Evolutionary conservation across 2,797 vertebrate species (phyloP).

Genomic region (Myotis planiceps): DNA sequence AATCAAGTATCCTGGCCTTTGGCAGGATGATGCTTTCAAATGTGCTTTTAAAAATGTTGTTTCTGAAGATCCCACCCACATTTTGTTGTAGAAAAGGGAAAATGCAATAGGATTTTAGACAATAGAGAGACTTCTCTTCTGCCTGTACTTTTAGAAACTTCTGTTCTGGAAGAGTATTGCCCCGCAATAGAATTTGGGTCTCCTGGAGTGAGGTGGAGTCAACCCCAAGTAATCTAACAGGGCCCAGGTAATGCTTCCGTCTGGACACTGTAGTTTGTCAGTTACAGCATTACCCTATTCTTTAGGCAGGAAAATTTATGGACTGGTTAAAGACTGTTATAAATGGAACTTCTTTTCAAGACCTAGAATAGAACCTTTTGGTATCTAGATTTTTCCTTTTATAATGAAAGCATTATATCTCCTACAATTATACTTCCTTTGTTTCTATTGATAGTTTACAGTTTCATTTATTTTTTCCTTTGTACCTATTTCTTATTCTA

Average conservation of each 20-base stretch:
- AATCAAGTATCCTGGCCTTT: background rate
- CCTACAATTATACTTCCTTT: background rate
- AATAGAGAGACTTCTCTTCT: background rate
- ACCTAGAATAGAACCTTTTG: background rate
- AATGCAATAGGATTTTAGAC: background rate
- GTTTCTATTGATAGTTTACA: background rate
- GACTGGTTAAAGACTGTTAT: background rate
- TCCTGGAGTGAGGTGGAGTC: background rate
- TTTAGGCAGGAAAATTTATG: background rate
- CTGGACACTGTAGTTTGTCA: background rate
- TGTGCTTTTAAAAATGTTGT: background rate
- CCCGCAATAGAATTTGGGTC: background rate
- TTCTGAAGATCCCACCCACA: background rate
- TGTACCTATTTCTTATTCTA: slow-evolving; percentile 52
- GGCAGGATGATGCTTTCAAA: background rate
- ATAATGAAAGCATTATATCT: background rate
- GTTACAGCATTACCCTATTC: background rate
- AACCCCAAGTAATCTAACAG: background rate
- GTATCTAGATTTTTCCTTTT: background rate
- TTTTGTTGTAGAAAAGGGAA: background rate
- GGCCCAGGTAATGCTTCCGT: background rate
- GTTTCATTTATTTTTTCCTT: slow-evolving; percentile 41
- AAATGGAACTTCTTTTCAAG: background rate
- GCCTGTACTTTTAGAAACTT: background rate
- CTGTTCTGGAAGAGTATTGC: background rate